Evolutionary conservation across 2,113 vertebrate genomes (phyloP), one percentile per base, ranked within the genome.

Genomic region (Madoqua kirkii): DNA sequence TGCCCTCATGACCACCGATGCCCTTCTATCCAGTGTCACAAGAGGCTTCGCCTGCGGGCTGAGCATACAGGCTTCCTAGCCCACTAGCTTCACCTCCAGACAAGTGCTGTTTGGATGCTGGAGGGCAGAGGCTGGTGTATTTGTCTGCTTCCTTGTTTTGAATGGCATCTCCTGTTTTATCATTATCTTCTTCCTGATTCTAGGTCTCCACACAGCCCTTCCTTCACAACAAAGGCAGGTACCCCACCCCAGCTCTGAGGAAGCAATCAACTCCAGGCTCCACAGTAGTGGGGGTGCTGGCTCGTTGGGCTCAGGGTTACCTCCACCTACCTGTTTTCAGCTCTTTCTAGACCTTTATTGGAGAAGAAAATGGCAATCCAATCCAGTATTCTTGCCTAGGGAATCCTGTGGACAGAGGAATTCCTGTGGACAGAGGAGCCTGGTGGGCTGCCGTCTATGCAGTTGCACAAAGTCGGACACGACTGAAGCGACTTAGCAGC

Each of bases 261-360:
- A 19, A 15, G 33, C 45, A 50, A 50, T 11, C 59, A 52, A 11
- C 11, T 8, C 4, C 3, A 0, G 0, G 0, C 0, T 1, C 0
- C 0, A 7, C 0, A 0, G 0, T 1, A 0, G 6, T 8, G 2
- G 54, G 23, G 10, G 71, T 8, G 23, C 45, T 29, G 11, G 59
- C 29, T 11, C 7, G 1, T 25, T 2, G 33, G 78, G 40, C 74
- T 82, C 23, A 10, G 60, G 60, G 40, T 33, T 21, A 31, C 59
- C 48, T 36, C 7, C 6, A 10, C n/a, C 71, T 14, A 15, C 27
- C n/a, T 8, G 14, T n/a, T 4, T 64, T 31, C 60, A 48, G 23
- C 60, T 31, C 50, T 57, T 43, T 23, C 23, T n/a, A n/a, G 15
- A 27, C 50, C 23, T 21, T 43, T 13, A 6, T 9, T 36, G 57